Conservation (phyloP, 2,113 vertebrate genomes). For the Trochalopteron elliotii region DNA sequence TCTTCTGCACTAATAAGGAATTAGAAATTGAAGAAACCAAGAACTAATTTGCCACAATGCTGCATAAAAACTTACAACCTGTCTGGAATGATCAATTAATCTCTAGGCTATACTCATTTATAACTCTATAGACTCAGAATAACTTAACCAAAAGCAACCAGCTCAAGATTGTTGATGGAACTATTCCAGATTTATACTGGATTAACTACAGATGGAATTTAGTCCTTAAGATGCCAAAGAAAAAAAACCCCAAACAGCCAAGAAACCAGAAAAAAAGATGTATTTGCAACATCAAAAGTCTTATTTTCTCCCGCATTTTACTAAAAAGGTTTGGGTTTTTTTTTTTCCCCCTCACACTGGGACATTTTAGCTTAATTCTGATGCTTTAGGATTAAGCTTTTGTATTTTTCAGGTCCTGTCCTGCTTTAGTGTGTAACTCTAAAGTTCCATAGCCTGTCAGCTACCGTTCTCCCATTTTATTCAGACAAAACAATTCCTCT, state of each 20-base stretch:
- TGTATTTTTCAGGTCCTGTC: neutral
- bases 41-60: neutral
- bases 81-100: neutral
- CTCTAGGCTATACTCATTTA: neutral
- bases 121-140: neutral
- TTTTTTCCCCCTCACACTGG: accelerated
- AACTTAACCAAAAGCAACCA: neutral
- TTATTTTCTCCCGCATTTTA: neutral
- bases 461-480: neutral
- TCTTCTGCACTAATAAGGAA: neutral
- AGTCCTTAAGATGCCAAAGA: neutral
- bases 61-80: neutral
- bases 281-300: neutral
- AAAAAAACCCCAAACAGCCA: neutral
- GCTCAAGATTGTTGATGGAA: neutral
- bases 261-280: neutral
- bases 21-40: neutral
- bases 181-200: neutral
- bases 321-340: accelerated
- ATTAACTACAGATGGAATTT: neutral
- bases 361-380: neutral
- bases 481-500: neutral
- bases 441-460: neutral
- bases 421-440: neutral
- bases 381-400: neutral